phyloP scores from a whole-genome alignment of 2,113 vertebrate genomes.

The Megaleporinus macrocephalus region DNA sequence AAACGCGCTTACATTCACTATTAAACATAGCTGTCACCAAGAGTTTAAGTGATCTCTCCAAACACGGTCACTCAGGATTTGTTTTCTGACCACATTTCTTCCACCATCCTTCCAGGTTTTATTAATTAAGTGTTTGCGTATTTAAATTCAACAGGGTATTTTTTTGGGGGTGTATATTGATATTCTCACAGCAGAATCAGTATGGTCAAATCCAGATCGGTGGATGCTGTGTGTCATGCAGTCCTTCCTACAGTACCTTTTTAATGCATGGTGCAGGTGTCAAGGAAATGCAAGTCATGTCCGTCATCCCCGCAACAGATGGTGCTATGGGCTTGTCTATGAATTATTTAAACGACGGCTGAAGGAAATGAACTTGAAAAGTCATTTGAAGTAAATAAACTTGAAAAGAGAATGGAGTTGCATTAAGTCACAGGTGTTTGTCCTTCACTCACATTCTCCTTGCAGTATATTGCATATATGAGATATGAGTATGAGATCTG shows the following conservation, averaged over 20 bases:
- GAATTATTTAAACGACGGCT: slow-evolving; percentile 53
- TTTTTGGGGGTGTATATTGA: too few relatives aligned
- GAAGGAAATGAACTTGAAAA: slow-evolving; percentile 49
- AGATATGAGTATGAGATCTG: too few relatives aligned
- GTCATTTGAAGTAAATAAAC: slow-evolving; percentile 51
- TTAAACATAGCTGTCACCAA: too few relatives aligned
- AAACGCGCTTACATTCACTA: too few relatives aligned
- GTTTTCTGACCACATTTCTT: too few relatives aligned
- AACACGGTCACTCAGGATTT: too few relatives aligned
- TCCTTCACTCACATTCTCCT: not conserved
- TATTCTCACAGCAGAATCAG: too few relatives aligned
- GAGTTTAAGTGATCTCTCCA: too few relatives aligned
- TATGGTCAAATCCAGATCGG: too few relatives aligned
- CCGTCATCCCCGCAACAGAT: slow-evolving; percentile 60
- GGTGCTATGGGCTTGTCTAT: slow-evolving; percentile 49
- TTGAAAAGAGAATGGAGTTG: slow-evolving; percentile 33
- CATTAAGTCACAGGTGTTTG: not conserved
- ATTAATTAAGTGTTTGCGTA: too few relatives aligned
- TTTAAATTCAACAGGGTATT: too few relatives aligned
- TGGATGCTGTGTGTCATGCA: not conserved
- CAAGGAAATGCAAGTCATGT: slow-evolving; percentile 48
- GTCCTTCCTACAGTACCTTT: not conserved
- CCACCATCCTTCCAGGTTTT: too few relatives aligned
- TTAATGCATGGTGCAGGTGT: slow-evolving; percentile 36
- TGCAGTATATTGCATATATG: not conserved